Percentiles rank a stretch among this genome's conserved stretches.
These are phyloP conservation scores for Caenorhabditis becei DNA, from an alignment of 2,888 invertebrate genomes.

Conservation along the genomic window DNA sequence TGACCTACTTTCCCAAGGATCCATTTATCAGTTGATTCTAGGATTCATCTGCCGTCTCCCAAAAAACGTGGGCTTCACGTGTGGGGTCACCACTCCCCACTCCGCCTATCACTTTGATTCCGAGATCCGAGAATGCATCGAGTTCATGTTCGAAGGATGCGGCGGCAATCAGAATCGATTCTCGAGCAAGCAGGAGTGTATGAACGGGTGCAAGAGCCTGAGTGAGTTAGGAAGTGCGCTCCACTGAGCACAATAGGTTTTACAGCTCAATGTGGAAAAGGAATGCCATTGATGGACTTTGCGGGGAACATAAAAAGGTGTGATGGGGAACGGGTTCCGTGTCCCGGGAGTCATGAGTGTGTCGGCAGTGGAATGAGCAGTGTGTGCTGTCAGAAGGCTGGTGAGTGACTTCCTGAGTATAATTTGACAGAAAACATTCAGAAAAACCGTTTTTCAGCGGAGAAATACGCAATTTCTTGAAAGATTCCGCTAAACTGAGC, in stretches of 20 bases:
- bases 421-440: not conserved
- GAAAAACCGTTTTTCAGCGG: no score
- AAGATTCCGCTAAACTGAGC: no score
- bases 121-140: slow-evolving; percentile 72
- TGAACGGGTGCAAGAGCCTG: slow-evolving; percentile 71
- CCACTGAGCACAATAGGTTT: not conserved
- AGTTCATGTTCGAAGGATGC: slow-evolving; percentile 75
- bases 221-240: slow-evolving; percentile 46
- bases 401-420: slow-evolving; percentile 23
- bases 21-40: not conserved
- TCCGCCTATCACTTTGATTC: slow-evolving; percentile 73
- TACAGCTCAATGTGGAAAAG: slow-evolving; percentile 73
- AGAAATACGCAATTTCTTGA: no score
- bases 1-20: not conserved
- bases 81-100: slow-evolving; percentile 69
- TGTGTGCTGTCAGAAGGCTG: slow-evolving; percentile 74
- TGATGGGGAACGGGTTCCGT: slow-evolving; percentile 72
- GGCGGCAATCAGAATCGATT: slow-evolving; percentile 78
- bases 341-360: slow-evolving; percentile 72
- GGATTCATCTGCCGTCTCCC: slow-evolving; percentile 74
- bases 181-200: slow-evolving; percentile 69
- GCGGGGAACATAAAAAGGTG: slow-evolving; percentile 76
- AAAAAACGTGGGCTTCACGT: slow-evolving; percentile 69
- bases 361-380: slow-evolving; percentile 70
- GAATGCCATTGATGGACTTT: slow-evolving; percentile 76